phyloP scores from a whole-genome alignment of 2,797 vertebrate species.

The Anguilla anguilla region DNA sequence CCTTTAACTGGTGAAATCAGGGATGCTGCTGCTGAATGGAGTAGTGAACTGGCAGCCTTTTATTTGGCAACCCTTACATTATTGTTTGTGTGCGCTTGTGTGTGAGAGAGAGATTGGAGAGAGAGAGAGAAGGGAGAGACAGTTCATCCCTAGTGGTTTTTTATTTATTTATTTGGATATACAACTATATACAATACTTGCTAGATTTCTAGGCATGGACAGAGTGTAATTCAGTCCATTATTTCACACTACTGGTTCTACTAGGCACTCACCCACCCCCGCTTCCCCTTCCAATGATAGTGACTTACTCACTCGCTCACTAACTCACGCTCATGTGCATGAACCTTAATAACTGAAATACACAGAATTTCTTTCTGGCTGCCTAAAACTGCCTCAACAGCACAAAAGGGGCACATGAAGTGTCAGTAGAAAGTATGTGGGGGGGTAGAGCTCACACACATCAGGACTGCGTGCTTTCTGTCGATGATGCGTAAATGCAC shows the following conservation, averaged over 20 bases:
- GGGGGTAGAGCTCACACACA: conserved; percentile 42
- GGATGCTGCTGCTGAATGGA: conserved; percentile 6
- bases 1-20: neutral
- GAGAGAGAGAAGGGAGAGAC: neutral
- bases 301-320: conserved; percentile 22
- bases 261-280: conserved; percentile 41
- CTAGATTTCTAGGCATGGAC: neutral
- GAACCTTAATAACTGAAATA: conserved; percentile 42
- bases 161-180: neutral
- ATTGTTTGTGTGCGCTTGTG: neutral
- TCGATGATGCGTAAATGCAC: conserved; percentile 5
- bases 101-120: neutral
- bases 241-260: neutral
- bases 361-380: conserved; percentile 45
- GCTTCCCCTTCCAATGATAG: conserved; percentile 29
- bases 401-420: conserved; percentile 54
- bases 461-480: conserved; percentile 14
- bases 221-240: neutral
- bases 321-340: conserved; percentile 26
- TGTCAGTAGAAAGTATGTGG: conserved; percentile 56
- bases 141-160: neutral
- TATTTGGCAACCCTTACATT: neutral
- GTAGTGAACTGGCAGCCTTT: conserved; percentile 19
- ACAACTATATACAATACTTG: neutral
- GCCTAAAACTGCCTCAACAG: conserved; percentile 51